Base-by-base conservation (phyloP, 1,140 invertebrate genomes). In the Camponotus pennsylvanicus region DNA sequence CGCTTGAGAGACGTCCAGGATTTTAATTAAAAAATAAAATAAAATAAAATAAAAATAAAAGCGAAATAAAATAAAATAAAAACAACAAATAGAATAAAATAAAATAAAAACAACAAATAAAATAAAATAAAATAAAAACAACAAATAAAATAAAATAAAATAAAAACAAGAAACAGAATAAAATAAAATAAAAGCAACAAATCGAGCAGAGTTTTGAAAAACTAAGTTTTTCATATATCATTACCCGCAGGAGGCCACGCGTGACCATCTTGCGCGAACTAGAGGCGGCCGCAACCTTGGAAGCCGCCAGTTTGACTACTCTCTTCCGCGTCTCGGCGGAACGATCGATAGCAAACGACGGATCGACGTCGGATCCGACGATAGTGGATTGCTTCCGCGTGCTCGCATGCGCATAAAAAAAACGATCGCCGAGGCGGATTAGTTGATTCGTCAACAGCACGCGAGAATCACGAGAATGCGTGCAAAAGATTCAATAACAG, bases 221-320 rank as follows among this genome's bases (percentile, higher is more conserved):
- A 45, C 11, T 45, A 69, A 69, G 15, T 45, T 11, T 45, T 1
- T 3, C 21, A 15, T 15, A n/a, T 15, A 3, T 2, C 40, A 92
- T 95, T 94, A 94, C 94, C 94, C 93, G 90, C 75, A 92, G 78
- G 69, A 93, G 92, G 88, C 93, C 92, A 89, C 94, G 94, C 76
- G 93, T 93, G 93, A 95, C 94, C 94, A 95, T 95, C 92, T 94
- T 95, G 91, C 92, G 90, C 86, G 94, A 91, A 90, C 92, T 85
- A 90, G 92, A 86, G 90, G 93, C 88, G 55, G 91, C 86, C 79
- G 91, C 90, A 89, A 91, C 91, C 87, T 93, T 93, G 70, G 92
- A 92, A 84, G 94, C 92, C 91, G 94, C 93, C 94, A 94, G 93
- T 92, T 94, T 94, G 92, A 85, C 40, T 52, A 45, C 21, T 88